These are phyloP conservation scores for Urocyon cinereoargenteus DNA, from an alignment of 2,797 vertebrate genomes.

Conservation along the genomic window DNA sequence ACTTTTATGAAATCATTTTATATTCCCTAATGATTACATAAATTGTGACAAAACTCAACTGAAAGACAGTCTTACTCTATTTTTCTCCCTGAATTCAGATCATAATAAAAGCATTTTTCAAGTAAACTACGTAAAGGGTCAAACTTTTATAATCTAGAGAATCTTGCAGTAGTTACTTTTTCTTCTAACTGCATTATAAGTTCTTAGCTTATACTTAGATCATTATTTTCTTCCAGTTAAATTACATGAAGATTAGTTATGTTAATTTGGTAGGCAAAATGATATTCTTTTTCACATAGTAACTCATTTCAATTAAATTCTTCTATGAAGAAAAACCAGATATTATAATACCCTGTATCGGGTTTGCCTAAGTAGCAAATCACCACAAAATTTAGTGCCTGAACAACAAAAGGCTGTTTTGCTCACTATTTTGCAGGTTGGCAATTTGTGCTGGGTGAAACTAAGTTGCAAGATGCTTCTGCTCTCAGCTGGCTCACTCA, in stretches of 20 bases:
- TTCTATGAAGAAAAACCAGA: background rate
- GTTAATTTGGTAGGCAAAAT: background rate
- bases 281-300: background rate
- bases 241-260: slow-evolving; percentile 20
- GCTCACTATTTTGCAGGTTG: background rate
- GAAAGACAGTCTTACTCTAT: background rate
- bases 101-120: background rate
- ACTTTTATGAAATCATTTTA: background rate
- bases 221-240: background rate
- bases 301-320: slow-evolving; percentile 20
- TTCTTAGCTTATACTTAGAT: background rate
- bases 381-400: background rate
- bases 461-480: background rate
- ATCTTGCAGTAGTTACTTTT: background rate
- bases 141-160: background rate
- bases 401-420: background rate
- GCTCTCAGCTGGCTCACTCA: background rate
- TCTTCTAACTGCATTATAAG: background rate
- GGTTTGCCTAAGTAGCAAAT: background rate
- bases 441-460: background rate
- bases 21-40: background rate
- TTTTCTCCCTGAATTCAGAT: background rate
- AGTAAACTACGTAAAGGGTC: background rate
- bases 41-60: background rate
- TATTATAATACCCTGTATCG: background rate